Evolutionary conservation across 2,113 vertebrate species (phyloP).

Genomic region (Hystrix cristata): DNA sequence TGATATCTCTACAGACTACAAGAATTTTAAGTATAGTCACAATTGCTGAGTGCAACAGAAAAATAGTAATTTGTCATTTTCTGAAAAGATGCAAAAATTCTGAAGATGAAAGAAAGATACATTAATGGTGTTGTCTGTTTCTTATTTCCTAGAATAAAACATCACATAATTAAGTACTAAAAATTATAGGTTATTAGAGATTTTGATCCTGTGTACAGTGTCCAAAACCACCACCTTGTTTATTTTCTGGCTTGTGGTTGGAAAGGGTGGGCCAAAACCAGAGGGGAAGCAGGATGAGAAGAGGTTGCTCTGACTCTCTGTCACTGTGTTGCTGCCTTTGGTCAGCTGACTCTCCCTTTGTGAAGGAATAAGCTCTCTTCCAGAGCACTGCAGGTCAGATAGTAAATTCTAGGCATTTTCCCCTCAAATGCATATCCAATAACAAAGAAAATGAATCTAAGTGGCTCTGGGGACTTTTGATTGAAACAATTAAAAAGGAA

Average conservation of each 20-base stretch:
- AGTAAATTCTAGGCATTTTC: constrained; percentile 33
- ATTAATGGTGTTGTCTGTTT: constrained; percentile 85
- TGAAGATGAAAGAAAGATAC: constrained; percentile 87
- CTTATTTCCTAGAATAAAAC: constrained; percentile 84
- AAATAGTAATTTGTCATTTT: constrained; percentile 85
- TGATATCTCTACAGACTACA: constrained; percentile 90
- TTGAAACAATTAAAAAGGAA: constrained; percentile 43
- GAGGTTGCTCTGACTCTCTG: not conserved
- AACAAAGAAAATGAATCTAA: constrained; percentile 53
- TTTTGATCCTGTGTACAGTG: constrained; percentile 80
- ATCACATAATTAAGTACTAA: constrained; percentile 83
- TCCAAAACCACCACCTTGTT: constrained; percentile 68
- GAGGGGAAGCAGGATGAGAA: constrained; percentile 27
- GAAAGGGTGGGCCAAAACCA: constrained; percentile 52
- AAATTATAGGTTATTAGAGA: constrained; percentile 81
- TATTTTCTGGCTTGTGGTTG: constrained; percentile 74
- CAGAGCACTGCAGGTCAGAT: not conserved
- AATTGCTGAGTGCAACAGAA: constrained; percentile 89
- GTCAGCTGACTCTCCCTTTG: not conserved
- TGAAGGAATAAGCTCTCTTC: not conserved
- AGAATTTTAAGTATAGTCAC: constrained; percentile 89
- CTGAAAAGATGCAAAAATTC: constrained; percentile 88
- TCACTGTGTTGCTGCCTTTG: not conserved
- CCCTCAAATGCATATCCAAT: not conserved
- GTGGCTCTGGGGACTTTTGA: constrained; percentile 43